These are phyloP conservation scores for Aeoliscus strigatus DNA, from an alignment of 2,797 vertebrate species.

Conservation along the genomic window DNA sequence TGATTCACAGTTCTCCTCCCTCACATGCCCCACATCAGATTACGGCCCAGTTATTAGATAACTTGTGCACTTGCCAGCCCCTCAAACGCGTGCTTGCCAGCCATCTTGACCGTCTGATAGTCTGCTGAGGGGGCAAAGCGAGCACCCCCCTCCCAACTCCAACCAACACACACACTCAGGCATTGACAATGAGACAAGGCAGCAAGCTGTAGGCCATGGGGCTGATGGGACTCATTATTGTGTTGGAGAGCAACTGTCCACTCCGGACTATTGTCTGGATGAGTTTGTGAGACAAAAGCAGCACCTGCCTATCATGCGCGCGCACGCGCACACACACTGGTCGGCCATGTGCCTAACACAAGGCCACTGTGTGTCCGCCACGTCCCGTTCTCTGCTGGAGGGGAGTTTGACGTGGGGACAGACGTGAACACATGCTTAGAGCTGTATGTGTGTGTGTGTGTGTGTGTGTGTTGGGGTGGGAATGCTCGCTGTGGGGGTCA, in stretches of 20 bases:
- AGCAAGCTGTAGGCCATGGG: constrained; percentile 43
- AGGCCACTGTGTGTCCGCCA: constrained; percentile 53
- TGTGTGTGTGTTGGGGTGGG: constrained; percentile 22
- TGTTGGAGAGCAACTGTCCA: constrained; percentile 51
- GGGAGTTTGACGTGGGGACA: too few species aligned
- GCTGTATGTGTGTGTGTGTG: constrained; percentile 43
- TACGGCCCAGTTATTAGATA: constrained; percentile 10
- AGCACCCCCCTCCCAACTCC: constrained; percentile 29
- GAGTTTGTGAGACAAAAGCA: too few species aligned
- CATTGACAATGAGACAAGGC: constrained; percentile 54
- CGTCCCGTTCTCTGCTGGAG: constrained; percentile 1
- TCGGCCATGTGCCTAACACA: constrained; percentile 81
- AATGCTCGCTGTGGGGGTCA: too few species aligned
- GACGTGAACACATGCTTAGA: constrained; percentile 39
- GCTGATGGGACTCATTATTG: constrained; percentile 40
- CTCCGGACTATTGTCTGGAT: constrained; percentile 69
- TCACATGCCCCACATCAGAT: too few species aligned
- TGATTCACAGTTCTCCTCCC: neutral
- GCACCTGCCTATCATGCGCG: too few species aligned
- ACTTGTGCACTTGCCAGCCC: constrained; percentile 4
- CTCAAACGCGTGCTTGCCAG: constrained; percentile 12
- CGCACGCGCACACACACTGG: constrained; percentile 33
- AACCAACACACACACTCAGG: constrained; percentile 58
- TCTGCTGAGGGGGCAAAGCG: constrained; percentile 44
- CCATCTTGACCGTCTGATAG: constrained; percentile 31